A percentile compares a stretch with the other conserved stretches of the same genome.
These are phyloP conservation scores for Troilus luridus DNA, from an alignment of 2,888 invertebrate species.

Conservation along the genomic window DNA sequence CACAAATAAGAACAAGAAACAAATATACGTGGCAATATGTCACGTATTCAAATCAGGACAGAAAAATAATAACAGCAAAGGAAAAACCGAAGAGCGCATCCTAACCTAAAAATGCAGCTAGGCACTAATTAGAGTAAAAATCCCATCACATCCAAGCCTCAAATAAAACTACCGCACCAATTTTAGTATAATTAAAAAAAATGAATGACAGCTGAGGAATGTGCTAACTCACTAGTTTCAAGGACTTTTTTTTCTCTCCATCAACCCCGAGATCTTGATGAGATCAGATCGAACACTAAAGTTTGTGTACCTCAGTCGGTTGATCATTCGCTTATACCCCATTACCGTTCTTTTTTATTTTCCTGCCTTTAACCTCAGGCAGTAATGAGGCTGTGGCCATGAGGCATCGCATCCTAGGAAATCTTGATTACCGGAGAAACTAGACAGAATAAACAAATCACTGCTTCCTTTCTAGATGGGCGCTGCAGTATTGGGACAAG, in stretches of 20 bases:
- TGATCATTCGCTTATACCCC: neutral
- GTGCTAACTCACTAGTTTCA: neutral
- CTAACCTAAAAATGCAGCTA: too few species aligned
- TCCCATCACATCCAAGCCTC: too few species aligned
- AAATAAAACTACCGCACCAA: too few species aligned
- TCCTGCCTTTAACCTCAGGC: constrained; percentile 10
- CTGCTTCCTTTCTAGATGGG: neutral
- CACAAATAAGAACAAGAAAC: too few species aligned
- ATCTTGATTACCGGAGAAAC: constrained; percentile 22
- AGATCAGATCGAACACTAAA: neutral
- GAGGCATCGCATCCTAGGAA: constrained; percentile 34
- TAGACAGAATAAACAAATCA: constrained; percentile 27
- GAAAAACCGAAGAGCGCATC: too few species aligned
- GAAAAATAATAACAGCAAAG: too few species aligned
- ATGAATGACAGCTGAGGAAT: too few species aligned
- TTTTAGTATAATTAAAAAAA: too few species aligned
- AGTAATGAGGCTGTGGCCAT: constrained; percentile 36
- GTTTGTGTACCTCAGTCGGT: neutral
- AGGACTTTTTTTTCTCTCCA: neutral
- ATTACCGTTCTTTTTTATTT: neutral
- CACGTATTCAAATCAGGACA: too few species aligned
- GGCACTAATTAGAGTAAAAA: too few species aligned
- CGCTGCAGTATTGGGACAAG: constrained; percentile 25
- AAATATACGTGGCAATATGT: too few species aligned
- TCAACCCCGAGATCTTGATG: neutral